These are phyloP conservation scores for Drosophila lacertosa DNA, from an alignment of 1,140 invertebrate species.

Conservation along the genomic window DNA sequence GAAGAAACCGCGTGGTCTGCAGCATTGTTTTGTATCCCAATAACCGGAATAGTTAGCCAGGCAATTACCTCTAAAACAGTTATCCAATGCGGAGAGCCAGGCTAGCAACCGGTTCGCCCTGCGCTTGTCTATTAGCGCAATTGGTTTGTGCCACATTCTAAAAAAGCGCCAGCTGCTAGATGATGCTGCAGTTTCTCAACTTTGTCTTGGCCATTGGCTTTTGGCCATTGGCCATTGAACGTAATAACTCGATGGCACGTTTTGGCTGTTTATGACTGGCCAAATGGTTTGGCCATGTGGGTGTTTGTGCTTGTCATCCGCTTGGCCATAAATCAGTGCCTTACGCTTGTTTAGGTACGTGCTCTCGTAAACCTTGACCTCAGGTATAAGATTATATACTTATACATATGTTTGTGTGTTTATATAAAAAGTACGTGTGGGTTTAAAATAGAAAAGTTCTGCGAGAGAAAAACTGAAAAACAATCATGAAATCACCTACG, in stretches of 20 bases:
- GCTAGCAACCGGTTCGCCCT: conserved; percentile 44
- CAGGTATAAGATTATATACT: neutral
- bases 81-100: conserved; percentile 50
- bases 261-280: conserved; percentile 41
- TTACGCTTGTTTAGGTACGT: conserved; percentile 20
- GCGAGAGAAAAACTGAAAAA: neutral
- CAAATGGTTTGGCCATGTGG: conserved; percentile 22
- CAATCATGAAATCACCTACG: conserved; percentile 1
- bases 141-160: conserved; percentile 70
- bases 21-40: neutral
- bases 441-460: neutral
- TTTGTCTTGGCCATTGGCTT: conserved; percentile 23
- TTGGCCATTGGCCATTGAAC: conserved; percentile 5
- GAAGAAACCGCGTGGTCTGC: neutral
- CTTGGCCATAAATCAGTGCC: conserved; percentile 27
- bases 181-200: conserved; percentile 35
- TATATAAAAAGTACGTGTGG: neutral
- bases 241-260: conserved; percentile 59
- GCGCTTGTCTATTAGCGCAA: conserved; percentile 63
- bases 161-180: conserved; percentile 24
- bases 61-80: conserved; percentile 61
- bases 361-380: conserved; percentile 41
- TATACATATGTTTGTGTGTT: neutral
- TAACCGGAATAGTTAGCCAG: conserved; percentile 2
- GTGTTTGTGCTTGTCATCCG: conserved; percentile 21